Evolutionary conservation across 2,113 vertebrate genomes (phyloP).

Genomic region (Progne subis): DNA sequence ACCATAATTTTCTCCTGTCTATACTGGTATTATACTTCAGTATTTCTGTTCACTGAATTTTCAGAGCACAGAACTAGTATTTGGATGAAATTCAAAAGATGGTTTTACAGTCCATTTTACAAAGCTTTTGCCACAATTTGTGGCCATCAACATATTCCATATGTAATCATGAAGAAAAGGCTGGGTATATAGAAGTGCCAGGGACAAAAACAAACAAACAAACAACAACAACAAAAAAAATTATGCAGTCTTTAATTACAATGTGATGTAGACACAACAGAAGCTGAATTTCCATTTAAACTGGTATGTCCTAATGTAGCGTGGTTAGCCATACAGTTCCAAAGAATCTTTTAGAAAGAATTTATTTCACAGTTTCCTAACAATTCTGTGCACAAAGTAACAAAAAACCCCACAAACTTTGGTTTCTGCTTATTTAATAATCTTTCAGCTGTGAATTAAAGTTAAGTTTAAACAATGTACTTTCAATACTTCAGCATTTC

Average conservation of each 20-base stretch:
- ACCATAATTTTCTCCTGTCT: neutral
- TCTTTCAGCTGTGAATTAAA: neutral
- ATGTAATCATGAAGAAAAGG: neutral
- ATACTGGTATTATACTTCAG: neutral
- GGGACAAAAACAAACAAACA: neutral
- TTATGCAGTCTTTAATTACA: neutral
- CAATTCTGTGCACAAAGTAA: neutral
- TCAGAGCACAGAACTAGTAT: neutral
- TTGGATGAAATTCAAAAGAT: neutral
- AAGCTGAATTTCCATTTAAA: neutral
- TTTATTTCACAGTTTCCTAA: neutral
- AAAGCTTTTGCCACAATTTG: neutral
- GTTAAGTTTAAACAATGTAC: neutral
- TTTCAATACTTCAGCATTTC: neutral
- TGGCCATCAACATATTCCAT: neutral
- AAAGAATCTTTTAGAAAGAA: neutral
- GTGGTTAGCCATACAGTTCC: neutral
- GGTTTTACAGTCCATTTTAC: neutral
- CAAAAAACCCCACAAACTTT: neutral
- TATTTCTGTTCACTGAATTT: neutral
- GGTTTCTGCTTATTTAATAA: neutral
- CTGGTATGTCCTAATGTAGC: neutral
- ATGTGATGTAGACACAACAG: neutral
- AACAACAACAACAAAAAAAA: neutral
- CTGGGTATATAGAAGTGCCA: neutral